phyloP scores from a whole-genome alignment of 2,113 vertebrate genomes.

The Notechis scutatus region DNA sequence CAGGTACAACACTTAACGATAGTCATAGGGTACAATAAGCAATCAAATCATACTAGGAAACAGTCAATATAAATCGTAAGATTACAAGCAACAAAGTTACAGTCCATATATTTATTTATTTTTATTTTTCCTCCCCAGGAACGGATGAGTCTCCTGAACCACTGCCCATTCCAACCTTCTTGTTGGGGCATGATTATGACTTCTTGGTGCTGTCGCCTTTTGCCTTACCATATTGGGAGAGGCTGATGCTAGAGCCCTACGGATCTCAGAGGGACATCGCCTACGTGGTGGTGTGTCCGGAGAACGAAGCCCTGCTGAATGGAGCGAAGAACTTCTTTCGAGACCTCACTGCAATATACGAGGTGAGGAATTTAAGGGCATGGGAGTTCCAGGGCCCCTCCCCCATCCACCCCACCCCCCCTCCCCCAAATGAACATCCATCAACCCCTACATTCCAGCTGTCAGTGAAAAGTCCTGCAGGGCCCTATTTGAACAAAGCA shows the following conservation, averaged over 20 bases:
- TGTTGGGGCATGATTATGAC: conserved; percentile 96
- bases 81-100: no score
- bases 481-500: conserved; percentile 13
- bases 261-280: conserved; percentile 94
- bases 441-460: conserved; percentile 13
- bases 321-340: conserved; percentile 94
- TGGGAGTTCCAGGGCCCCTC: background rate
- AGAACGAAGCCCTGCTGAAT: conserved; percentile 93
- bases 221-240: conserved; percentile 96
- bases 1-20: no score
- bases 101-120: background rate
- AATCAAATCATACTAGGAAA: no score
- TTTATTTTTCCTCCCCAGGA: conserved; percentile 67
- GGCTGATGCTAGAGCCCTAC: conserved; percentile 93
- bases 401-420: background rate
- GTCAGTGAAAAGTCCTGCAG: background rate
- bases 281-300: conserved; percentile 97
- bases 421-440: conserved; percentile 10
- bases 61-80: no score
- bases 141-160: conserved; percentile 98
- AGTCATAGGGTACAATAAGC: no score
- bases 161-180: conserved; percentile 96
- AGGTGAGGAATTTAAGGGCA: conserved; percentile 73
- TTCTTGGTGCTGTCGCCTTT: conserved; percentile 98
- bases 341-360: conserved; percentile 94